Percentiles rank a stretch among this genome's conserved stretches.
Evolutionary conservation across 2,113 vertebrate genomes (phyloP).

Genomic region (Andinoacara biseriatus): DNA sequence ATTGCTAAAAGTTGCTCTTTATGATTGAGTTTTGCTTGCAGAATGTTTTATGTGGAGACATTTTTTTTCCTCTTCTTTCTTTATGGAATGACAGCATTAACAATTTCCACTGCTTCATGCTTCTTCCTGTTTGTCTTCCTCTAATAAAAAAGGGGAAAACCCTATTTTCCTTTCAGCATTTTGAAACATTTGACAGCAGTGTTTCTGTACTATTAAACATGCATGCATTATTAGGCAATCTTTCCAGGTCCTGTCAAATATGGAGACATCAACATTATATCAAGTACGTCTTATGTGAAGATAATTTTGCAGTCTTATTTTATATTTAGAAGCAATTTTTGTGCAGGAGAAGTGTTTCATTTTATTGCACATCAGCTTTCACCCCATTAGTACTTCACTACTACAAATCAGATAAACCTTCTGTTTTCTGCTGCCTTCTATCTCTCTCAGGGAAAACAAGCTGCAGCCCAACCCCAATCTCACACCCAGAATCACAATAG

Average conservation of each 20-base stretch:
- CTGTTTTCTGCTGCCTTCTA: neutral
- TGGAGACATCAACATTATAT: neutral
- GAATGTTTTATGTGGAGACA: neutral
- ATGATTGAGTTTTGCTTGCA: neutral
- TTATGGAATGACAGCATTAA: neutral
- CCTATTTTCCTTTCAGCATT: neutral
- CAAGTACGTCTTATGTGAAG: neutral
- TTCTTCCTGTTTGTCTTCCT: neutral
- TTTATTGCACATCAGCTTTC: neutral
- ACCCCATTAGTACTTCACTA: neutral
- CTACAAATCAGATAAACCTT: neutral
- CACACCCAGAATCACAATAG: constrained; percentile 11
- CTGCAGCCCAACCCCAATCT: neutral
- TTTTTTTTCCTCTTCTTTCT: neutral
- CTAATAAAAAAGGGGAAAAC: neutral
- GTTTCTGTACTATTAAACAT: neutral
- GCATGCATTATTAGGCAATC: neutral
- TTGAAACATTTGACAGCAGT: neutral
- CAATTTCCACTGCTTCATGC: neutral
- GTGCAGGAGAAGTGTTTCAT: neutral
- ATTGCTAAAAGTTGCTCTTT: neutral
- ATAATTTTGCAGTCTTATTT: neutral
- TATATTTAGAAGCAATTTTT: neutral
- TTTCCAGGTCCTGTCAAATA: neutral
- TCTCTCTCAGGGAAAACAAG: neutral